A percentile compares a stretch with the other conserved stretches of the same genome.
Conservation (phyloP, 2,888 invertebrate species). For the Trichogramma dendrolimi region DNA sequence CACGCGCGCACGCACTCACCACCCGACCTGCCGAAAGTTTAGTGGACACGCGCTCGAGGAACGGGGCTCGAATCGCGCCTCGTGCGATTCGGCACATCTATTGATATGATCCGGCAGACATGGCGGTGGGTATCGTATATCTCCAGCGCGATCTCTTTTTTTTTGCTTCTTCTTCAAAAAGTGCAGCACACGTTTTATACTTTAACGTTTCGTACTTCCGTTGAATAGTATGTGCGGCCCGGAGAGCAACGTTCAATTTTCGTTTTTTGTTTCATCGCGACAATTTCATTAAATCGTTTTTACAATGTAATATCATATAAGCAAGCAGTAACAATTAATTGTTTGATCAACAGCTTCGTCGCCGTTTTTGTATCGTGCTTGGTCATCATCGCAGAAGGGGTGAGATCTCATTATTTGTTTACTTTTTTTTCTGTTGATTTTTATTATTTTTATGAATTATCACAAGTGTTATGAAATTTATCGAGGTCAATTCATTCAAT, state of each 20-base stretch:
- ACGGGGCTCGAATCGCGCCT: neutral
- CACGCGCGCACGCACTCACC: constrained; percentile 33
- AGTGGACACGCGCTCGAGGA: too few relatives aligned
- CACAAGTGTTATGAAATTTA: too few relatives aligned
- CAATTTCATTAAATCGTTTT: too few relatives aligned
- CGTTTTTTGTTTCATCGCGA: too few relatives aligned
- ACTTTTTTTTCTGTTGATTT: neutral
- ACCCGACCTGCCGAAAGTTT: constrained; percentile 41
- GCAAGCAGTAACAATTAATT: constrained; percentile 3
- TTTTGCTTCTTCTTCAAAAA: too few relatives aligned
- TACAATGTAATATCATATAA: neutral
- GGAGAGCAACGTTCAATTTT: too few relatives aligned
- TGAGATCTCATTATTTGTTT: constrained; percentile 47
- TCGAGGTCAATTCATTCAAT: too few relatives aligned
- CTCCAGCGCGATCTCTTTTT: neutral
- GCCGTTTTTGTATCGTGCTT: constrained; percentile 53
- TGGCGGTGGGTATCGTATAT: neutral
- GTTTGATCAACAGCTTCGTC: constrained; percentile 53
- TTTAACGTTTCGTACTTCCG: too few relatives aligned
- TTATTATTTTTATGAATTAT: neutral
- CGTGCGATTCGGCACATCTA: neutral
- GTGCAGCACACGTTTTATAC: too few relatives aligned
- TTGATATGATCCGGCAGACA: neutral
- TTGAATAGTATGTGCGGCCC: too few relatives aligned
- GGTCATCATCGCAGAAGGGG: constrained; percentile 53